A percentile compares a stretch with the other conserved stretches of the same genome.
phyloP scores from a whole-genome alignment of 2,888 invertebrate species.

The Abrostola tripartita region DNA sequence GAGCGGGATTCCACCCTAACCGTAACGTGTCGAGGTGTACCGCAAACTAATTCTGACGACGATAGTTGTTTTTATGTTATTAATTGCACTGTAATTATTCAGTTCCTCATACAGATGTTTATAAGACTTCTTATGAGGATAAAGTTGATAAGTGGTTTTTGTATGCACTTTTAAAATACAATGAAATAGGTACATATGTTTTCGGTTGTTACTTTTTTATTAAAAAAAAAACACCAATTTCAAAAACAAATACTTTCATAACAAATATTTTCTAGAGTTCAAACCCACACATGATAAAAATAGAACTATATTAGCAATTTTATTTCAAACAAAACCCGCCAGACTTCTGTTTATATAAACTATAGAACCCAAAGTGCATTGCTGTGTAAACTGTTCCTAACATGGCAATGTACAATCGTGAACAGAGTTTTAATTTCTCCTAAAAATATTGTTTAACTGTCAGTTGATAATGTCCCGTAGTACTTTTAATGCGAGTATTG shows the following conservation, averaged over 20 bases:
- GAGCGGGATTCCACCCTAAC: conserved; percentile 21
- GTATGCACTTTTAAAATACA: too few species aligned
- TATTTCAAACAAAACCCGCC: conserved; percentile 21
- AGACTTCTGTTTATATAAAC: conserved; percentile 30
- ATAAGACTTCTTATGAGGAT: too few species aligned
- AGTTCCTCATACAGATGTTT: too few species aligned
- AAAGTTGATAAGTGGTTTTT: too few species aligned
- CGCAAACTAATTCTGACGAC: conserved; percentile 29
- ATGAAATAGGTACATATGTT: too few species aligned
- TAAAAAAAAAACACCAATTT: neutral
- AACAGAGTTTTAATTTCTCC: conserved; percentile 26
- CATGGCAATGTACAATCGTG: conserved; percentile 40
- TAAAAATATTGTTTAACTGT: conserved; percentile 14
- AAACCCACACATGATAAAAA: conserved; percentile 5
- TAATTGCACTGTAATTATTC: neutral
- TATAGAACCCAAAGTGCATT: conserved; percentile 48
- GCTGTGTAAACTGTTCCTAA: conserved; percentile 47
- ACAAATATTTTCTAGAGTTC: neutral
- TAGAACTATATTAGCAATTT: conserved; percentile 18
- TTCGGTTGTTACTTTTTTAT: neutral
- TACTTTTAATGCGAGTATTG: conserved; percentile 12
- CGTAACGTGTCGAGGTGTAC: conserved; percentile 22
- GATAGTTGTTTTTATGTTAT: conserved; percentile 12
- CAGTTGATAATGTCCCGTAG: conserved; percentile 10
- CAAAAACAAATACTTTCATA: neutral